Evolutionary conservation across 2,113 vertebrate genomes (phyloP).

Genomic region (Zapus hudsonius): DNA sequence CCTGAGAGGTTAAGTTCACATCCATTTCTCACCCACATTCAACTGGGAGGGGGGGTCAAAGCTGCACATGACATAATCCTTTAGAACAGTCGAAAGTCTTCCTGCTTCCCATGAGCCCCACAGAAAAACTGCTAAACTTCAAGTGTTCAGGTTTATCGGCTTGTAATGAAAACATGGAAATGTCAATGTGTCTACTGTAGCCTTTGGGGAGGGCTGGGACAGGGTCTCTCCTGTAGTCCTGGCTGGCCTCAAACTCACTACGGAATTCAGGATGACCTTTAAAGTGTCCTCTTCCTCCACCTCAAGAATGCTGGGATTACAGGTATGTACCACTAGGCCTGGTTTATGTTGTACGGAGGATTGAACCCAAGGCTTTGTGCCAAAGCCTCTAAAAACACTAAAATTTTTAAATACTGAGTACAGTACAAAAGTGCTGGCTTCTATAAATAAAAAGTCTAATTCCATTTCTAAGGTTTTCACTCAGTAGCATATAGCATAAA

Average conservation of each 20-base stretch:
- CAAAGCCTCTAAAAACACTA: background rate
- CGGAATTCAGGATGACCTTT: background rate
- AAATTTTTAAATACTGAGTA: background rate
- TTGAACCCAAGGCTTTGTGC: background rate
- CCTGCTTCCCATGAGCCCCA: background rate
- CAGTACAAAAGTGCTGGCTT: background rate
- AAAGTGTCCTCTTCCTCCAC: too few species aligned
- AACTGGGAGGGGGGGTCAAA: background rate
- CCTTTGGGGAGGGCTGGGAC: background rate
- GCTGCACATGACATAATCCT: constrained; percentile 65
- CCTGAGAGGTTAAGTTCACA: constrained; percentile 66
- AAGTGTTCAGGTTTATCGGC: background rate
- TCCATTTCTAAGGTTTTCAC: background rate
- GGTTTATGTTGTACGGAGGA: background rate
- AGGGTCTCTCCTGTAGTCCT: background rate
- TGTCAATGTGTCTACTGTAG: background rate
- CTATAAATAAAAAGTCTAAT: background rate
- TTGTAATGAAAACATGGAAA: background rate
- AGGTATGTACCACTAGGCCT: too few species aligned
- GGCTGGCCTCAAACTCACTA: background rate
- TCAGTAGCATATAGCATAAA: background rate
- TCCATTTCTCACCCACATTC: constrained; percentile 71
- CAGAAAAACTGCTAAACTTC: constrained; percentile 57
- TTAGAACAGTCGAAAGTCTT: constrained; percentile 58
- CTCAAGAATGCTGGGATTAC: background rate